Percentiles rank a stretch among this genome's conserved stretches.
These are phyloP conservation scores for Sebastes wilsoni DNA, from an alignment of 2,797 vertebrate genomes.

Conservation along the genomic window DNA sequence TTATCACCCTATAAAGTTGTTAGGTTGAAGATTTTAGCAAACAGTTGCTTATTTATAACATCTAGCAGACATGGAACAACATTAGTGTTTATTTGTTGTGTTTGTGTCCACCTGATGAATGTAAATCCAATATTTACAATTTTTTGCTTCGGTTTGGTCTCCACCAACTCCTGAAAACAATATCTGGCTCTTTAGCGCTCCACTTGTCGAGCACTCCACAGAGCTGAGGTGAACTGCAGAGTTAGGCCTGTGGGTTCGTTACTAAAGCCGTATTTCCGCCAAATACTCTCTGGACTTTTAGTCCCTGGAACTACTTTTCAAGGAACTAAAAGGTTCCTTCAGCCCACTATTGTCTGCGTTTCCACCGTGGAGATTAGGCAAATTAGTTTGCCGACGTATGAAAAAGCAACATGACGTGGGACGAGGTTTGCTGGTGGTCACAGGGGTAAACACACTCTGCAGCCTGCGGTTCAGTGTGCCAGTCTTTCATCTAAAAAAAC, in stretches of 20 bases:
- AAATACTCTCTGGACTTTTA: too few species aligned
- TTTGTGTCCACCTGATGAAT: not conserved
- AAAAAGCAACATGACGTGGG: too few species aligned
- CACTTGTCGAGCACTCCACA: not conserved
- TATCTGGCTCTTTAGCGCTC: not conserved
- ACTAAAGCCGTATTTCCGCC: too few species aligned
- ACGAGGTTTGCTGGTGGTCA: too few species aligned
- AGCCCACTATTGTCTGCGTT: too few species aligned
- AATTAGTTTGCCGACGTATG: too few species aligned
- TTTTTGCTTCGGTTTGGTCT: not conserved
- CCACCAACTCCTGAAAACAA: not conserved
- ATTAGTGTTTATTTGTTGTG: not conserved
- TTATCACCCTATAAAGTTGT: not conserved
- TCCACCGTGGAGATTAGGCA: rapidly evolving
- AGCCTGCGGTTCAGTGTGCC: too few species aligned
- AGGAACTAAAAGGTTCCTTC: too few species aligned
- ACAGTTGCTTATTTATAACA: not conserved
- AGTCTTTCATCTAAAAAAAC: too few species aligned
- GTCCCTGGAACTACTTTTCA: too few species aligned
- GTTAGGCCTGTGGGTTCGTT: not conserved
- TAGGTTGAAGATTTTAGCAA: not conserved
- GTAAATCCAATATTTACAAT: not conserved
- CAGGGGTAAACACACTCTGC: too few species aligned
- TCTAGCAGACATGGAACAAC: not conserved
- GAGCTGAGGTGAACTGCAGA: not conserved